Base-by-base conservation (phyloP, 2,797 vertebrate species). In the Pseudotriccus pelzelni region DNA sequence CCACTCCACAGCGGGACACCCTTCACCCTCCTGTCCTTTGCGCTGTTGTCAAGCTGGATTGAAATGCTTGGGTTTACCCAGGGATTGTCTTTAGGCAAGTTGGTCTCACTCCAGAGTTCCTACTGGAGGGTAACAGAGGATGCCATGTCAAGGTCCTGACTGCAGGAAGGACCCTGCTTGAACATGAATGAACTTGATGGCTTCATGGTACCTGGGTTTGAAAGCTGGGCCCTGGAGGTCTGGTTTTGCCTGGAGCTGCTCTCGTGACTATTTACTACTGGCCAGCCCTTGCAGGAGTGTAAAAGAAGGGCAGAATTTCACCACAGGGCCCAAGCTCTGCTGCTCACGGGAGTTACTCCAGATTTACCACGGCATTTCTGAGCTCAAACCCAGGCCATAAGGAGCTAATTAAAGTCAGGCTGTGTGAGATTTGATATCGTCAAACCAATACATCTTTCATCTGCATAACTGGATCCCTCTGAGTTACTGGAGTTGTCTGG, bases 121-220 rank as follows among this genome's bases (percentile, higher is more conserved):
- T 62, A 3, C 0, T 0, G 21, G n/a, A 67, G 34, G 14, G 20
- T 11, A 74, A 49, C 0, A 1, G 32, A 43, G 56, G 39, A n/a
- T 92, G 52, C n/a, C 10, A 8, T 1, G 1, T 30, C 10, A 24
- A 77, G 39, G 21, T 69, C 36, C 55, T 13, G 7, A 16, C 16
- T 69, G 12, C 67, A 58, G 23, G 43, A 67, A 32, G 7, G 18
- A 6, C 5, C 34, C 9, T 4, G 3, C 53, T 72, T 60, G 53
- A 15, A 15, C 3, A 1, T 23, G 50, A 37, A 21, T 0, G 0
- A 19, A 39, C 30, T n/a, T 37, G 34, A 14, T 86, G 66, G 14
- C 17, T 47, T 52, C 25, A 30, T 16, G 49, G 11, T 30, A 56
- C 30, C 11, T 41, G 66, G 13, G 6, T 88, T 88, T 81, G 49